Evolutionary conservation across 2,113 vertebrate genomes (phyloP), one percentile per base, ranked within the genome.

Genomic region (Zapornia atra): DNA sequence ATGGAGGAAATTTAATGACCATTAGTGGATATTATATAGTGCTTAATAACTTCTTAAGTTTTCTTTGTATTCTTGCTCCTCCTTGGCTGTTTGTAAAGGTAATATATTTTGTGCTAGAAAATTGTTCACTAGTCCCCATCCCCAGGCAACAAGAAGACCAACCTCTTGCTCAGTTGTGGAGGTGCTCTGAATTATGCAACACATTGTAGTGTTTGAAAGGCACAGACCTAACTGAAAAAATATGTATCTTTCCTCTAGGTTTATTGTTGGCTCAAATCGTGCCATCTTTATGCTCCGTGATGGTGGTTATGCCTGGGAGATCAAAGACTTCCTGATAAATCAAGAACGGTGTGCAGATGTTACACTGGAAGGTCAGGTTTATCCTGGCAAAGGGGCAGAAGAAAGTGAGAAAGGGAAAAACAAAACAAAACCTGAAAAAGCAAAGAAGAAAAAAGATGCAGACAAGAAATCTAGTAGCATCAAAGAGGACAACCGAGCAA

Each of bases 271-370:
- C 34, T 98, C 99, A 24, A 99, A 99, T 96, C 98, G 99, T 5
- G 99, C 98, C 61, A 99, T 99, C 97, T 99, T 99, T 90, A 99
- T 99, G 99, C 98, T 99, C 9, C 98, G 99, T 5, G 99, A 99
- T 8, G 99, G 99, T 6, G 98, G 99, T 71, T 98, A 99, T 0
- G 99, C 99, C 33, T 99, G 99, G 99, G 99, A 99, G 98, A 98
- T 99, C 95, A 99, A 99, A 97, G 99, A 99, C 98, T 99, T 99
- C 66, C 96, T 99, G 54, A 81, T 99, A 63, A 92, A 93, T 34
- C 99, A 99, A 87, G 99, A 99, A 15, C 98, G 99, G 92, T 99
- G 99, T 77, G 95, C 96, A 0, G 99, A 99, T 9, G 99, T 99
- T 31, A 99, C 99, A 11, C 98, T 99, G 93, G 99, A 99, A 97